Evolutionary conservation across 2,888 invertebrate species (phyloP).

Genomic region (Lasioglossum vierecki): DNA sequence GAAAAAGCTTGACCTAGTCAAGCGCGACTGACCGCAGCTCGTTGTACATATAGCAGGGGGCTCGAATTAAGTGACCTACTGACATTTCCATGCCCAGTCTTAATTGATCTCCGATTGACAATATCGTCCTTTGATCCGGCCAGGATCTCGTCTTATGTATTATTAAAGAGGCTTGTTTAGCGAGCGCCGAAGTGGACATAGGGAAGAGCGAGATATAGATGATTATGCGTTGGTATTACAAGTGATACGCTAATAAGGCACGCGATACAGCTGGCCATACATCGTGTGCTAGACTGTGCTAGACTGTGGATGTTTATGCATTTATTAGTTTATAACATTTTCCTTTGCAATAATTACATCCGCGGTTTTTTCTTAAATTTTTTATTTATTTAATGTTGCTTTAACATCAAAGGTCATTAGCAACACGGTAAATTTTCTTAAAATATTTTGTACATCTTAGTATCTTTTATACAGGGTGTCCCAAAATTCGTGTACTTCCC

Average conservation of each 20-base stretch:
- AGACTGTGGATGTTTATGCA: no score
- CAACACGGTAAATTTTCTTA: no score
- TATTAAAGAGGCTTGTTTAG: slow-evolving; percentile 69
- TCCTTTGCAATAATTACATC: no score
- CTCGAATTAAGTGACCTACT: slow-evolving; percentile 37
- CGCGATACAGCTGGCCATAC: background rate
- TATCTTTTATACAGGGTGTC: no score
- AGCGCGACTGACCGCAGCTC: background rate
- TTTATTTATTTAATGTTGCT: no score
- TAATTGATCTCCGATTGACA: slow-evolving; percentile 60
- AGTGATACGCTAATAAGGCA: slow-evolving; percentile 12
- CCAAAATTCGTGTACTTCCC: no score
- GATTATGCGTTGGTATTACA: slow-evolving; percentile 43
- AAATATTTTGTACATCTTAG: no score
- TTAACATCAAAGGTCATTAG: no score
- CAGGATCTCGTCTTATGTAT: slow-evolving; percentile 68
- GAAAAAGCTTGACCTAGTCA: slow-evolving; percentile 22
- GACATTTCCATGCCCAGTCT: slow-evolving; percentile 58
- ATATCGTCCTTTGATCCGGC: slow-evolving; percentile 65
- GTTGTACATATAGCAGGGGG: background rate
- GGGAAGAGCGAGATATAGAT: slow-evolving; percentile 24
- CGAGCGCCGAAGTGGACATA: background rate
- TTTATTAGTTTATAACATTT: no score
- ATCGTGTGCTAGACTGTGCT: background rate
- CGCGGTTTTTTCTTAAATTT: no score